Evolutionary conservation across 2,888 invertebrate species (phyloP).

Genomic region (Syritta pipiens): DNA sequence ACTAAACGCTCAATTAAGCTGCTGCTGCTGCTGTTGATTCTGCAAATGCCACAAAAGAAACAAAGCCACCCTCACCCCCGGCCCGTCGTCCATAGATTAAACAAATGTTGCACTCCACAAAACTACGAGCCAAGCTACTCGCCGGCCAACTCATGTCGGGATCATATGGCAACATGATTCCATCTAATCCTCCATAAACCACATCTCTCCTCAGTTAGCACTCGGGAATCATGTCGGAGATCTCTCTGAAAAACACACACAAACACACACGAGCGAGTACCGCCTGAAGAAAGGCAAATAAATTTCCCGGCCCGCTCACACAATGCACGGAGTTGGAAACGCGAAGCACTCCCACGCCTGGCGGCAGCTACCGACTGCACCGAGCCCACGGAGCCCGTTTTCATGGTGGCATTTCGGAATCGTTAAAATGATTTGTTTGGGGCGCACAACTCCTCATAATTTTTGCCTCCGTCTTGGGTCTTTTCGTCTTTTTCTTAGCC

Average conservation of each 20-base stretch:
- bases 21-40: conserved; percentile 17
- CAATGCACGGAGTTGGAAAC: conserved; percentile 23
- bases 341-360: conserved; percentile 68
- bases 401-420: conserved; percentile 67
- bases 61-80: conserved; percentile 14
- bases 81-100: conserved; percentile 51
- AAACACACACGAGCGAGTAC: conserved; percentile 18
- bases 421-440: conserved; percentile 69
- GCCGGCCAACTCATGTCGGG: conserved; percentile 42
- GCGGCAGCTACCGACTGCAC: conserved; percentile 61
- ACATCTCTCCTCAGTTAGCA: conserved; percentile 65
- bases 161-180: conserved; percentile 67
- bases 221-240: conserved; percentile 62
- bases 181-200: conserved; percentile 65
- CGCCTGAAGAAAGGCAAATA: conserved; percentile 47
- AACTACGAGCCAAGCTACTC: background rate
- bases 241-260: no score
- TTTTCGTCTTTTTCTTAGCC: conserved; percentile 30
- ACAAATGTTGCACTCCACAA: conserved; percentile 42
- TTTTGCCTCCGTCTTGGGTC: conserved; percentile 15
- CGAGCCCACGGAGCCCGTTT: conserved; percentile 59
- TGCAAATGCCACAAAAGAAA: conserved; percentile 11
- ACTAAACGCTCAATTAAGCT: conserved; percentile 45
- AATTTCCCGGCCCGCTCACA: conserved; percentile 34
- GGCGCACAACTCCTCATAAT: conserved; percentile 60